phyloP scores from a whole-genome alignment of 1,140 invertebrate genomes.

The Drosophila prosaltans region DNA sequence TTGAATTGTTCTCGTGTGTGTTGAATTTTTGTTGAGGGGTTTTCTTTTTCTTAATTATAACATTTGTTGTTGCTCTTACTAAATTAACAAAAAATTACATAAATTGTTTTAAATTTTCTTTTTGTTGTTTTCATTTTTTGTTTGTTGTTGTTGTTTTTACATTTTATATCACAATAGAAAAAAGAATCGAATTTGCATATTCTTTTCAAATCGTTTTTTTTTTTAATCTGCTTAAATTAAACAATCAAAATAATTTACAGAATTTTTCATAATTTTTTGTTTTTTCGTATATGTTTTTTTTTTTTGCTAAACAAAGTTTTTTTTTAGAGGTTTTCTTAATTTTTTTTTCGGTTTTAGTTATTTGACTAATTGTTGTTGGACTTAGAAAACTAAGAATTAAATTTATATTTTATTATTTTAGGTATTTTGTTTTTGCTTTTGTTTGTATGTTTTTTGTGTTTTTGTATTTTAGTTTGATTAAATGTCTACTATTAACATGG shows the following conservation, averaged over 20 bases:
- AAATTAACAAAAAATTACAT: constrained; percentile 71
- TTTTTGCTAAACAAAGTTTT: constrained; percentile 62
- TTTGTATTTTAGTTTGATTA: constrained; percentile 60
- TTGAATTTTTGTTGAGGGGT: constrained; percentile 16
- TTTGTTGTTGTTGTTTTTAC: constrained; percentile 32
- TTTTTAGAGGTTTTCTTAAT: constrained; percentile 34
- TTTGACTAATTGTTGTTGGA: constrained; percentile 79
- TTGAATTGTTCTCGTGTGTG: constrained; percentile 40
- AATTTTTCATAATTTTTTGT: constrained; percentile 67
- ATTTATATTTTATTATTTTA: constrained; percentile 42
- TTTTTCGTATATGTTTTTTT: constrained; percentile 47
- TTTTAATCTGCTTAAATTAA: constrained; percentile 63
- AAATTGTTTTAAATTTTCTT: constrained; percentile 56
- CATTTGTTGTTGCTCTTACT: constrained; percentile 27
- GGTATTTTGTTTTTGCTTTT: too few species aligned
- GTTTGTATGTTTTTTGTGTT: constrained; percentile 16
- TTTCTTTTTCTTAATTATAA: constrained; percentile 28
- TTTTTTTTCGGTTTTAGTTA: constrained; percentile 53
- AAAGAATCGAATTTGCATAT: constrained; percentile 75
- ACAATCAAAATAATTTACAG: constrained; percentile 77
- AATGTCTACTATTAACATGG: constrained; percentile 73
- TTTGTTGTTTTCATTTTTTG: constrained; percentile 29
- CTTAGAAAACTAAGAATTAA: constrained; percentile 61
- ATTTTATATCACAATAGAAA: constrained; percentile 80
- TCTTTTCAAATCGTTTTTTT: constrained; percentile 72